Evolutionary conservation across 1,140 invertebrate genomes (phyloP).

Genomic region (Periplaneta americana): DNA sequence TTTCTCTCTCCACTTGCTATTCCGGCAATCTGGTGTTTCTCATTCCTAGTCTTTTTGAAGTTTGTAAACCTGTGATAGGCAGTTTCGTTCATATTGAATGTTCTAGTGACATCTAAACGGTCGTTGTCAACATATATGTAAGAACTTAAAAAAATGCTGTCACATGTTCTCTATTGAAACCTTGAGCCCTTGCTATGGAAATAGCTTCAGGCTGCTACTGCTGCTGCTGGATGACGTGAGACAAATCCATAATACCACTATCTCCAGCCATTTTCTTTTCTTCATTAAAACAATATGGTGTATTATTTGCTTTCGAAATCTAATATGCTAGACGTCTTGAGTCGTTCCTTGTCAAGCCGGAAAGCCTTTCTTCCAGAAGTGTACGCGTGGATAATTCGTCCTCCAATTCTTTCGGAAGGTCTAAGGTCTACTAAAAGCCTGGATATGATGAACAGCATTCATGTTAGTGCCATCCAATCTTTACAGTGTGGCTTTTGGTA

Average conservation of each 20-base stretch:
- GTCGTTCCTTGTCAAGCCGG: neutral
- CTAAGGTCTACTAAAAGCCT: too few species aligned
- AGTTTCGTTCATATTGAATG: constrained; percentile 40
- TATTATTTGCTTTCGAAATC: neutral
- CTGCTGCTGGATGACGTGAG: constrained; percentile 33
- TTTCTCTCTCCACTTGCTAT: constrained; percentile 29
- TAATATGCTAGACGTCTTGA: neutral
- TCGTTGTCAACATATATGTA: too few species aligned
- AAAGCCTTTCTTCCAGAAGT: too few species aligned
- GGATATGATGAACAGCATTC: too few species aligned
- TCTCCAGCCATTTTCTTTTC: constrained; percentile 33
- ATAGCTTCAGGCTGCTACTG: constrained; percentile 35
- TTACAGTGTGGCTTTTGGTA: too few species aligned
- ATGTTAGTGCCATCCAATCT: too few species aligned
- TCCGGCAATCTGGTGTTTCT: constrained; percentile 27
- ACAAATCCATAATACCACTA: constrained; percentile 37
- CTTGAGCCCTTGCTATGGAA: constrained; percentile 31
- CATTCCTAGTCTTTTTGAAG: constrained; percentile 22
- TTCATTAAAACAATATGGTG: constrained; percentile 28
- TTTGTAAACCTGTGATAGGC: constrained; percentile 36
- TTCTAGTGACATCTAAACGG: constrained; percentile 27
- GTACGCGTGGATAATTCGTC: too few species aligned
- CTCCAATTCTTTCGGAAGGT: too few species aligned
- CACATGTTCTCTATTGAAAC: too few species aligned
- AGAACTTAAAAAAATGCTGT: too few species aligned